Base-by-base conservation (phyloP, 2,797 vertebrate species). In the Lemur catta region DNA sequence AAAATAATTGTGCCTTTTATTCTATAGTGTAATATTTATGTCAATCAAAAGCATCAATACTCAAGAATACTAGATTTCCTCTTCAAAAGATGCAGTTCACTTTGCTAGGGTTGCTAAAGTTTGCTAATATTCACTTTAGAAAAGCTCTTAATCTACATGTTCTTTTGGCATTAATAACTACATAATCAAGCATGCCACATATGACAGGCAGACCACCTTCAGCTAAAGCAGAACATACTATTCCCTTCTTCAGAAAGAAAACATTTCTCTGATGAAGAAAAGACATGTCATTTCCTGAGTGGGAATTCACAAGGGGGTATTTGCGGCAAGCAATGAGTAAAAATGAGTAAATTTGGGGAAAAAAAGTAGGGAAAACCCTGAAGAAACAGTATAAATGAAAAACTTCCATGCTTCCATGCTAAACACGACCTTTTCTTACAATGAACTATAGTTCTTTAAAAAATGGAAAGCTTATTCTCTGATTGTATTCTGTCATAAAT, bases 401-500 rank as follows among this genome's bases (percentile, higher is more conserved):
- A 55, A 55, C 7, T 78, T 55, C 61, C n/a, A 76, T 89, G 20
- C 35, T 95, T 84, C 91, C 30, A 89, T 90, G 11, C 86, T 92
- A 79, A 96, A 33, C 18, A 98, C 50, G 93, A 98, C 96, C 97
- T 84, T 75, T 46, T 96, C 65, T 97, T 97, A 97, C 80, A 97
- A 41, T 88, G 93, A 96, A 92, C 91, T 89, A 14, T 78, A 95
- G 78, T 91, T 95, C 85, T 95, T 92, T 7, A 84, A 94, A 96
- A 96, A 95, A 35, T 93, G 2, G 33, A 96, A 33, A 96, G 74
- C 95, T 98, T 98, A 97, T 94, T 97, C 85, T 97, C 71, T 97
- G 97, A 94, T 97, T 97, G 75, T 97, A 80, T 97, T 98, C 92
- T 98, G 91, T 89, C 95, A 93, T 98, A 98, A 98, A 98, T 98